phyloP scores from a whole-genome alignment of 2,888 invertebrate species.

The Neoascia interrupta region DNA sequence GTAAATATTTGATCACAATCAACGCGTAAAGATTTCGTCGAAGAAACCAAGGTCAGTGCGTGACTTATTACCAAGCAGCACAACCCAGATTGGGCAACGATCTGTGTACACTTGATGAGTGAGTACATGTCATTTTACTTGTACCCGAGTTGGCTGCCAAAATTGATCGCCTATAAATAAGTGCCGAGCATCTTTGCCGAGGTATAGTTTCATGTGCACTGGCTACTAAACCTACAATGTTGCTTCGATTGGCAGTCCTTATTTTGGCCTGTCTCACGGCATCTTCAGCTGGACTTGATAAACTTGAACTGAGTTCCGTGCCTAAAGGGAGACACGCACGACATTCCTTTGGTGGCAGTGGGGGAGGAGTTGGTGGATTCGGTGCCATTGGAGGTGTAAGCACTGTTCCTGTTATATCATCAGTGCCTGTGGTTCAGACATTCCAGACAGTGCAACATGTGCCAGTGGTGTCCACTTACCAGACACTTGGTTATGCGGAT shows the following conservation, averaged over 20 bases:
- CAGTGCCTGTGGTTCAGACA: constrained; percentile 58
- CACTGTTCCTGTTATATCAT: constrained; percentile 36
- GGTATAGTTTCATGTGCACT: too few species aligned
- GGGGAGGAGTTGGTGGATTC: constrained; percentile 31
- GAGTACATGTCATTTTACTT: constrained; percentile 2
- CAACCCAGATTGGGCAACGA: constrained; percentile 17
- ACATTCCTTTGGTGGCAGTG: constrained; percentile 23
- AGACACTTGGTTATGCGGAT: constrained; percentile 50
- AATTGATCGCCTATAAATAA: constrained; percentile 51
- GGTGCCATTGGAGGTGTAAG: constrained; percentile 36
- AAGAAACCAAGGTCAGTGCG: constrained; percentile 23
- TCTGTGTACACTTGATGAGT: background rate
- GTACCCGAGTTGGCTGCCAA: background rate
- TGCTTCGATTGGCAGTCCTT: constrained; percentile 15
- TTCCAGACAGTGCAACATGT: constrained; percentile 71
- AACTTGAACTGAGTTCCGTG: constrained; percentile 1
- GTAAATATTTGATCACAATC: constrained; percentile 39
- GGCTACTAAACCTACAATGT: constrained; percentile 31
- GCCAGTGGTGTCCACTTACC: constrained; percentile 72
- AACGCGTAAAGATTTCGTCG: constrained; percentile 8
- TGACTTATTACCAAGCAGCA: background rate
- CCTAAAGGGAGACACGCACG: constrained; percentile 4
- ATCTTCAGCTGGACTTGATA: background rate
- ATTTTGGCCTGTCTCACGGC: background rate
- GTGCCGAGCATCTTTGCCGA: constrained; percentile 5